These are phyloP conservation scores for Burhinus bistriatus DNA, from an alignment of 2,113 vertebrate species.

Conservation along the genomic window DNA sequence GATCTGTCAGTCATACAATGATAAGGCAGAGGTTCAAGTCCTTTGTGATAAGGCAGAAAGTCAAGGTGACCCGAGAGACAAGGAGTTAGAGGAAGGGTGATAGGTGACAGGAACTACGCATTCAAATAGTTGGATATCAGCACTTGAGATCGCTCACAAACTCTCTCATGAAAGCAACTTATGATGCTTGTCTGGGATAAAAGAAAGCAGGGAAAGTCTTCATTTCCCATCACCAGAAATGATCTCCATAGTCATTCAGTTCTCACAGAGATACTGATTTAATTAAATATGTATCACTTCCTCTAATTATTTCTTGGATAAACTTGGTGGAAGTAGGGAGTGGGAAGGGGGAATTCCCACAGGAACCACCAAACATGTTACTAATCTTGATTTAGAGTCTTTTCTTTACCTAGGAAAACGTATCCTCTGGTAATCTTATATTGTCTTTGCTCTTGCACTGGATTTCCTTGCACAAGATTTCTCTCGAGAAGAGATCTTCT, in stretches of 20 bases:
- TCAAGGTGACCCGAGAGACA: neutral
- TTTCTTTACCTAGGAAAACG: neutral
- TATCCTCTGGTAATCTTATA: neutral
- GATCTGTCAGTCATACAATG: neutral
- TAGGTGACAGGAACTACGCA: neutral
- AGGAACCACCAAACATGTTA: neutral
- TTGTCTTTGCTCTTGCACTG: neutral
- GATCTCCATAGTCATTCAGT: neutral
- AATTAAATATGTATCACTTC: neutral
- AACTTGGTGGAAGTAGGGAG: neutral
- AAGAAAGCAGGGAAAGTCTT: neutral
- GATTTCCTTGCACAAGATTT: neutral
- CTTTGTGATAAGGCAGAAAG: neutral
- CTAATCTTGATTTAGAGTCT: neutral
- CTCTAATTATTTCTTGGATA: slow-evolving; percentile 1
- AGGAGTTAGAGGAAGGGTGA: neutral
- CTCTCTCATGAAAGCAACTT: neutral
- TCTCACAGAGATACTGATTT: neutral
- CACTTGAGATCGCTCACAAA: neutral
- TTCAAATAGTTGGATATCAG: neutral
- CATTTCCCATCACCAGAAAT: neutral
- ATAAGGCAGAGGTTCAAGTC: neutral
- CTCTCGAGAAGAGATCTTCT: neutral
- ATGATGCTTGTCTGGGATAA: neutral
- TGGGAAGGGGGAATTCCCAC: neutral